phyloP scores from a whole-genome alignment of 2,888 invertebrate species.

The Papilio gigon region DNA sequence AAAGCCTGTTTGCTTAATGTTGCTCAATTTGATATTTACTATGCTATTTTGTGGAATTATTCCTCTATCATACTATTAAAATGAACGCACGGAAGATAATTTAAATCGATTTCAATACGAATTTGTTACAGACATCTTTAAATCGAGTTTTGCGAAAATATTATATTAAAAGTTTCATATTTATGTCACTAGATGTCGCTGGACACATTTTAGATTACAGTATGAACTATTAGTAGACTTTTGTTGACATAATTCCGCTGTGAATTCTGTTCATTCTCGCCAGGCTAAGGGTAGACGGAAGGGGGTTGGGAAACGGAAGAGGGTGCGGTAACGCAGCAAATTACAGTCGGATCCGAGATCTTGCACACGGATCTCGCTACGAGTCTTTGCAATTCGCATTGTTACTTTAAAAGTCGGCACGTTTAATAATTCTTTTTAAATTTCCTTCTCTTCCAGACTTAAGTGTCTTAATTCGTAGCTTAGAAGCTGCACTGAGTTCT shows the following conservation, averaged over 20 bases:
- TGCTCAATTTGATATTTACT: slow-evolving; percentile 3
- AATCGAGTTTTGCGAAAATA: not conserved
- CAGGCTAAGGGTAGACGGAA: not conserved
- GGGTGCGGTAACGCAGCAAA: slow-evolving; percentile 1
- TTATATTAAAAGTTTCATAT: not conserved
- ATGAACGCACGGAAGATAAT: not conserved
- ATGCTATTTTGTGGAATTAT: slow-evolving; percentile 4
- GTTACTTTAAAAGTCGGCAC: not conserved
- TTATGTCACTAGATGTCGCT: not conserved
- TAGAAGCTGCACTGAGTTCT: not conserved
- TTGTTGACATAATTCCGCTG: not conserved
- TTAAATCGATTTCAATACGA: not conserved
- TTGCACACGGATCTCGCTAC: not conserved
- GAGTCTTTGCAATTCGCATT: slow-evolving; percentile 4
- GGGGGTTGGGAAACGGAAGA: too few species aligned
- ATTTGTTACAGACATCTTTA: not conserved
- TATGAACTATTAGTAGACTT: not conserved
- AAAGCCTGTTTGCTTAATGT: slow-evolving; percentile 24
- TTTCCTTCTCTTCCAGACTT: not conserved
- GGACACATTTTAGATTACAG: not conserved
- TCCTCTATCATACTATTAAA: not conserved
- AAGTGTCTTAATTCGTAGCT: not conserved
- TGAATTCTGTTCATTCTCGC: not conserved
- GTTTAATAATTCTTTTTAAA: not conserved
- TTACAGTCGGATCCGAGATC: not conserved